Evolutionary conservation across 1,140 invertebrate genomes (phyloP).

Genomic region (Drosophila orena): DNA sequence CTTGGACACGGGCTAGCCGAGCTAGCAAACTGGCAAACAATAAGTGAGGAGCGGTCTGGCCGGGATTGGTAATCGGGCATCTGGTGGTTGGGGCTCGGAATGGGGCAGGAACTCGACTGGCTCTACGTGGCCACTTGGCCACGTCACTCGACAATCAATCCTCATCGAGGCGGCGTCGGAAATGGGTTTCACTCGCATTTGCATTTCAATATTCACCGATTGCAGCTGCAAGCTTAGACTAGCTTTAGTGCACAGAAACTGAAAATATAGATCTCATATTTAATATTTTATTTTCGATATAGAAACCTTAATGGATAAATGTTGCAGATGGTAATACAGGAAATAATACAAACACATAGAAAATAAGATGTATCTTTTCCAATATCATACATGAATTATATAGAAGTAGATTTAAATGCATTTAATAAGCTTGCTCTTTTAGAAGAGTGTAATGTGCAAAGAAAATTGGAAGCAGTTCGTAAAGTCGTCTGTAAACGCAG

Average conservation of each 20-base stretch:
- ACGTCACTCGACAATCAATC: constrained; percentile 47
- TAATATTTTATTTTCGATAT: background rate
- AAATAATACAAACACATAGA: no score
- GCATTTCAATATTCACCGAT: constrained; percentile 27
- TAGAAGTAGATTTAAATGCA: no score
- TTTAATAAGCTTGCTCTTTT: no score
- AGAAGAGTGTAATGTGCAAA: no score
- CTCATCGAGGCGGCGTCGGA: constrained; percentile 16
- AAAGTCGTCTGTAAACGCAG: constrained; percentile 3
- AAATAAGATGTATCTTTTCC: no score
- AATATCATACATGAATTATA: no score
- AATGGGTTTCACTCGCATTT: constrained; percentile 41
- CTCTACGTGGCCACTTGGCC: constrained; percentile 43
- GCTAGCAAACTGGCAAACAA: constrained; percentile 74
- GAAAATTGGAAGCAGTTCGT: background rate
- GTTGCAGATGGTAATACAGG: background rate
- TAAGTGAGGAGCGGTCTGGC: constrained; percentile 19
- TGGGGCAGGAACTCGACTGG: background rate
- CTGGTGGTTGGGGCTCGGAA: background rate
- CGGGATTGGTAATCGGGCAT: constrained; percentile 9
- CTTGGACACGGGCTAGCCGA: constrained; percentile 41
- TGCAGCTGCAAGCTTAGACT: background rate
- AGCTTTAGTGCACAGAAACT: background rate
- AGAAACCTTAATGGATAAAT: background rate
- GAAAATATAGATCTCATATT: background rate